Percentiles rank a stretch among this genome's conserved stretches.
These are phyloP conservation scores for human DNA, from an alignment of 2,113 vertebrate species.

Conservation along the genomic window GRCh38 chrX:34389001-34389500, in stretches of 20 bases:
- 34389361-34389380: conserved; percentile 95
- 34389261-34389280: conserved; percentile 71
- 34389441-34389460: conserved; percentile 93
- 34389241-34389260: conserved; percentile 70
- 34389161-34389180: conserved; percentile 70
- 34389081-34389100: too few relatives aligned
- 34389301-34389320: conserved; percentile 80
- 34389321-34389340: conserved; percentile 76
- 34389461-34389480: conserved; percentile 90
- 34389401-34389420: conserved; percentile 94
- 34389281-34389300: conserved; percentile 72
- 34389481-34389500: conserved; percentile 88
- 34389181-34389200: conserved; percentile 64
- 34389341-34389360: conserved; percentile 90
- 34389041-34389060: too few relatives aligned
- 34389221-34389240: conserved; percentile 58
- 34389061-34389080: too few relatives aligned
- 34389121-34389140: too few relatives aligned
- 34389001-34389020: too few relatives aligned
- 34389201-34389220: conserved; percentile 74
- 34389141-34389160: conserved; percentile 30
- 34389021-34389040: too few relatives aligned
- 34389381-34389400: conserved; percentile 94
- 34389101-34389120: too few relatives aligned
- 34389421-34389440: conserved; percentile 95